These are phyloP conservation scores for Channa maculata DNA, from an alignment of 2,113 vertebrate genomes.

Conservation along the genomic window DNA sequence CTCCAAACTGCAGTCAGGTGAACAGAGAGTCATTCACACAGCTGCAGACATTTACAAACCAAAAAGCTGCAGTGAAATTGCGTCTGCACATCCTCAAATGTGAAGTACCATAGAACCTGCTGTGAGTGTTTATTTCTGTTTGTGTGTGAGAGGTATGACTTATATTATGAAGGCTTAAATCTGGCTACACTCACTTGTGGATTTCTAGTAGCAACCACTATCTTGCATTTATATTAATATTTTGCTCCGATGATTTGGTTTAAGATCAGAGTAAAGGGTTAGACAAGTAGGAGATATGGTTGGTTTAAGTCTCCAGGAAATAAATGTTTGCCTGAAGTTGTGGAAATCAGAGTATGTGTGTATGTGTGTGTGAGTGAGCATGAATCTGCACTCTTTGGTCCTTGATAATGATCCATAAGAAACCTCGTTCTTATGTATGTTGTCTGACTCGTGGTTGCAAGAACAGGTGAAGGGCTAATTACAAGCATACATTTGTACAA, in stretches of 20 bases:
- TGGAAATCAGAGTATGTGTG: background rate
- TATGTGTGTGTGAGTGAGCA: slow-evolving; percentile 7
- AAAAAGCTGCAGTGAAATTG: slow-evolving; percentile 6
- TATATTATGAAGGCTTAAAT: too few relatives aligned
- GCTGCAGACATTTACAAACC: slow-evolving; percentile 27
- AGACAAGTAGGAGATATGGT: too few relatives aligned
- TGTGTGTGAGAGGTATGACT: background rate
- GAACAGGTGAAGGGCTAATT: background rate
- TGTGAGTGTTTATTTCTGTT: slow-evolving; percentile 6
- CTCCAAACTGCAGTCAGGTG: slow-evolving; percentile 5
- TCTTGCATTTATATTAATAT: too few relatives aligned
- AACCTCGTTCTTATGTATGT: background rate
- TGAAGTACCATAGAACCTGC: background rate
- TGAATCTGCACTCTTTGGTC: background rate
- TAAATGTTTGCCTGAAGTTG: too few relatives aligned
- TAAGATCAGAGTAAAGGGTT: too few relatives aligned
- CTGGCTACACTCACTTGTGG: too few relatives aligned
- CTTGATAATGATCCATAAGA: background rate
- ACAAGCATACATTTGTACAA: background rate
- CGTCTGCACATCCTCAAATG: slow-evolving; percentile 3
- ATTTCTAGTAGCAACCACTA: too few relatives aligned
- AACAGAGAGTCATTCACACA: slow-evolving; percentile 48
- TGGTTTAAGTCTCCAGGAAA: too few relatives aligned
- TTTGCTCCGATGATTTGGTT: too few relatives aligned
- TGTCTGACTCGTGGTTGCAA: background rate